phyloP scores from a whole-genome alignment of 1,140 invertebrate species.

The Drosophila albomicans region DNA sequence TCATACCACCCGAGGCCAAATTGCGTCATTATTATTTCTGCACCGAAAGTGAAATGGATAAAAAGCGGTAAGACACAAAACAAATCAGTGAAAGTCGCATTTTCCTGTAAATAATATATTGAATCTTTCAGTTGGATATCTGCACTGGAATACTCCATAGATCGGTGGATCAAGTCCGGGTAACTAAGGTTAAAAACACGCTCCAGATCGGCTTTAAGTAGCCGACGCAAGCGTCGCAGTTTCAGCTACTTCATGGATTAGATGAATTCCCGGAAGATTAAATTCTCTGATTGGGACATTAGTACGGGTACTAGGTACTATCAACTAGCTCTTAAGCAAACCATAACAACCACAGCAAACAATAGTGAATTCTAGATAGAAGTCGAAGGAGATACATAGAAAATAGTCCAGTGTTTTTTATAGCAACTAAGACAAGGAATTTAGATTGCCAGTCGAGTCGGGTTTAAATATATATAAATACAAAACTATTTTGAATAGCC shows the following conservation, averaged over 20 bases:
- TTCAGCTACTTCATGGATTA: conserved; percentile 82
- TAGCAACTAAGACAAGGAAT: conserved; percentile 74
- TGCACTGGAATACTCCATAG: conserved; percentile 97
- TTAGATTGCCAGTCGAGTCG: conserved; percentile 63
- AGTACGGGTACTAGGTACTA: conserved; percentile 78
- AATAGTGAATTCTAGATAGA: conserved; percentile 15
- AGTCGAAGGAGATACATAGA: conserved; percentile 40
- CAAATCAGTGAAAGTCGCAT: too few species aligned
- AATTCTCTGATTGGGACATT: conserved; percentile 58
- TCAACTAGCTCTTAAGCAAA: conserved; percentile 49
- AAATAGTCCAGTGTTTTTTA: conserved; percentile 62
- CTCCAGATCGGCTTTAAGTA: conserved; percentile 65
- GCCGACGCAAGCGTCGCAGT: conserved; percentile 72
- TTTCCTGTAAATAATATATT: not conserved
- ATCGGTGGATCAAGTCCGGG: conserved; percentile 97
- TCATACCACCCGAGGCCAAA: conserved; percentile 94
- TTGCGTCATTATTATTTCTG: conserved; percentile 96
- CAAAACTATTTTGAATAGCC: conserved; percentile 73
- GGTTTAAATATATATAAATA: conserved; percentile 42
- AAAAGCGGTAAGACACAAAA: conserved; percentile 91
- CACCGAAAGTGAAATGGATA: conserved; percentile 97
- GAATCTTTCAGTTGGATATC: conserved; percentile 93
- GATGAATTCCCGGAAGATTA: conserved; percentile 5
- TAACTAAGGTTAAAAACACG: conserved; percentile 86
- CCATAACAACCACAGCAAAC: conserved; percentile 26